These are phyloP conservation scores for Lepisosteus oculatus DNA, from an alignment of 2,113 vertebrate genomes.

Conservation along the genomic window DNA sequence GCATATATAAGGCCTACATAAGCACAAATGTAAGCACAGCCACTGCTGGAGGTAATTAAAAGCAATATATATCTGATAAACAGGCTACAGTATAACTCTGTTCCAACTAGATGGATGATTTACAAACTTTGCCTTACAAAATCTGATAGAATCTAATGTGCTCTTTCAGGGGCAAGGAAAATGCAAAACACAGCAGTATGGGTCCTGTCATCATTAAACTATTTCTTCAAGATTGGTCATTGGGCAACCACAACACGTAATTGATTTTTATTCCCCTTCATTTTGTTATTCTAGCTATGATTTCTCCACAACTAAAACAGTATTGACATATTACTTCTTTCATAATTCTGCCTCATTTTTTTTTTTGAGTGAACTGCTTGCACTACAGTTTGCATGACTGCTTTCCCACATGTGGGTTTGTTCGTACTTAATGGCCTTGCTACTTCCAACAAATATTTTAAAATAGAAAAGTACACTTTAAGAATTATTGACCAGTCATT, in stretches of 20 bases:
- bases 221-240: constrained; percentile 15
- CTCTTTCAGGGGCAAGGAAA: constrained; percentile 8
- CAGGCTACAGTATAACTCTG: no score
- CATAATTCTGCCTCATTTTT: constrained; percentile 54
- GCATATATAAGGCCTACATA: no score
- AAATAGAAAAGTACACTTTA: constrained; percentile 33
- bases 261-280: constrained; percentile 34
- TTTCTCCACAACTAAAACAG: no score
- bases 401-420: constrained; percentile 30
- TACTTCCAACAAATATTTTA: no score
- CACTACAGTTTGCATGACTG: constrained; percentile 54
- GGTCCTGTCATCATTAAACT: not conserved
- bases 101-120: no score
- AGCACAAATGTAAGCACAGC: no score
- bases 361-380: constrained; percentile 57
- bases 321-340: constrained; percentile 29
- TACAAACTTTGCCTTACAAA: no score
- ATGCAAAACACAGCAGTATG: constrained; percentile 6
- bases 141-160: not conserved
- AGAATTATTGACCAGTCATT: constrained; percentile 41
- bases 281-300: no score
- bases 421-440: no score
- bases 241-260: constrained; percentile 38
- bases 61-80: no score
- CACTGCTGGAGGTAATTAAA: no score